Percentiles rank a stretch among this genome's conserved stretches.
Conservation (phyloP, 2,113 vertebrate species). For the Gnathonemus longibarbis region DNA sequence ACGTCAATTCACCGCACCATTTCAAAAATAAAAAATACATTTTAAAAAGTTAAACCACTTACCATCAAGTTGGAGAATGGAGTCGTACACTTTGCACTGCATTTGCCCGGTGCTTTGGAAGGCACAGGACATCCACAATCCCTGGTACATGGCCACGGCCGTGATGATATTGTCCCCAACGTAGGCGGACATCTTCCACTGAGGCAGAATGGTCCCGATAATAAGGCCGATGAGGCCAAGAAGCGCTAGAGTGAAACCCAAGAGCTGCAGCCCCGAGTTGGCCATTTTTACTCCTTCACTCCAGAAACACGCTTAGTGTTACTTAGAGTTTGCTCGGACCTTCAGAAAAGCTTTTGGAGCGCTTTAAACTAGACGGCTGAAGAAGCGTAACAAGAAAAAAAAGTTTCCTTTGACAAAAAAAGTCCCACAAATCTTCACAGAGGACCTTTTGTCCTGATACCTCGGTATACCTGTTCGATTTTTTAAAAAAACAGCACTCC, state of each 20-base stretch:
- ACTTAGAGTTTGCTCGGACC: not conserved
- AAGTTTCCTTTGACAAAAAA: not conserved
- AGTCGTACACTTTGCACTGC: slow-evolving; percentile 82
- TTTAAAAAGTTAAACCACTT: slow-evolving; percentile 32
- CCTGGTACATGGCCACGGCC: slow-evolving; percentile 73
- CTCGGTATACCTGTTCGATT: slow-evolving; percentile 47
- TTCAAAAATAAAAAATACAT: not conserved
- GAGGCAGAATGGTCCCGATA: slow-evolving; percentile 71
- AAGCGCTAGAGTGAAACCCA: slow-evolving; percentile 70
- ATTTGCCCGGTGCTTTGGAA: slow-evolving; percentile 72
- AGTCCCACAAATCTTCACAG: not conserved
- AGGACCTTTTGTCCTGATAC: not conserved
- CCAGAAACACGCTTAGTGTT: not conserved
- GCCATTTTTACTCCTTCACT: slow-evolving; percentile 58
- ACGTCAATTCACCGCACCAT: not conserved
- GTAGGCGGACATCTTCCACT: slow-evolving; percentile 81
- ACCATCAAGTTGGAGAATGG: slow-evolving; percentile 70
- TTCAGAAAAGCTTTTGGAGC: not conserved
- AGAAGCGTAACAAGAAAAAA: not conserved
- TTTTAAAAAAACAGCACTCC: not conserved
- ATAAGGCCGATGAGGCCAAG: slow-evolving; percentile 68
- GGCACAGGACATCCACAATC: slow-evolving; percentile 80
- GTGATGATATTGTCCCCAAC: slow-evolving; percentile 81
- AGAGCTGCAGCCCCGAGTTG: slow-evolving; percentile 73
- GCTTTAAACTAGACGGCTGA: not conserved